Base-by-base conservation (phyloP, 2,888 invertebrate genomes). In the Bembecia ichneumoniformis region DNA sequence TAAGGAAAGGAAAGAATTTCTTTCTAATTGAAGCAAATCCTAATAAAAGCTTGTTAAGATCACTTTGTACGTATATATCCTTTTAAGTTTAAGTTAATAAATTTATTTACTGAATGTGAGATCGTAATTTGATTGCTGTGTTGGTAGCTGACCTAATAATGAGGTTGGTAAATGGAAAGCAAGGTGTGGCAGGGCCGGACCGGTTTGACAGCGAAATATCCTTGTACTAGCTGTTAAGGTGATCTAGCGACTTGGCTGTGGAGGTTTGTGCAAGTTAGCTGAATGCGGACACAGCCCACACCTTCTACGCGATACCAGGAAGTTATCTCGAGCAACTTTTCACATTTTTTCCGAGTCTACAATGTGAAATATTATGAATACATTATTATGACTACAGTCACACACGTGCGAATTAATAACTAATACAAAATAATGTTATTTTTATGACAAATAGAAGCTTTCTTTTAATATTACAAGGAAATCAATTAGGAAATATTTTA, bases 231-330 rank as follows among this genome's bases (percentile, higher is more conserved):
- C 65, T 61, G 52, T 67, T 79, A 77, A 87, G 84, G 84, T 83
- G 77, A 84, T 82, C 87, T 77, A 82, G 80, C 83, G 73, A 64
- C 58, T 53, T 49, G 64, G 53, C 53, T 58, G 60, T 70, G 49
- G 47, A 45, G 58, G 67, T 69, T 66, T 68, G 59, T 69, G 66
- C 68, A 67, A 72, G 68, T 69, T 56, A 52, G 64, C 66, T 81
- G 83, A 84, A 87, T 87, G 86, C 86, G 86, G 86, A 86, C 82
- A 63, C 74, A 47, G 76, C 72, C 80, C 77, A 77, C 82, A 60
- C 80, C 79, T 68, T 61, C 52, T 58, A 79, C 4, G 14, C n/a
- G 13, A 4, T 14, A 40, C 40, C 68, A 82, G 84, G 84, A 84
- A 86, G 77, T 76, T 47, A 53, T 13, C 47, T 50, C 49, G 51